Conservation (phyloP, 2,113 vertebrate species). For the Oncorhynchus gorbuscha region DNA sequence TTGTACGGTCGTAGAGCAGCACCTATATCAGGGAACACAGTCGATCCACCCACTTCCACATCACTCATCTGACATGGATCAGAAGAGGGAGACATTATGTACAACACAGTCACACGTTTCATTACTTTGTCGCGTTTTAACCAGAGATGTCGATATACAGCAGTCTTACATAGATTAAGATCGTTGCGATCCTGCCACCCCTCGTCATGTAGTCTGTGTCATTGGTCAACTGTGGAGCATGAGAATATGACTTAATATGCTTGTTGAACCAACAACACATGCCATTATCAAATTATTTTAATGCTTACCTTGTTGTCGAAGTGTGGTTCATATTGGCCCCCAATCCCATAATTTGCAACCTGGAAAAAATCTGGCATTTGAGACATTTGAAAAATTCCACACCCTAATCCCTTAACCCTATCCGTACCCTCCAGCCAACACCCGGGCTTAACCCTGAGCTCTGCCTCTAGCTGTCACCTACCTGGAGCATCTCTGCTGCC, state of each 20-base stretch:
- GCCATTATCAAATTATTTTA: neutral
- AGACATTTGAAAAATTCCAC: neutral
- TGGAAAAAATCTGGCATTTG: neutral
- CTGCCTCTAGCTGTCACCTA: neutral
- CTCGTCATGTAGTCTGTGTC: constrained; percentile 12
- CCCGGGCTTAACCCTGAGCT: neutral
- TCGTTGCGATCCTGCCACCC: constrained; percentile 47
- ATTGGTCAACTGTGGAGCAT: constrained; percentile 25
- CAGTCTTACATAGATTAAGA: constrained; percentile 48
- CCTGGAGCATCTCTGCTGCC: constrained; percentile 49
- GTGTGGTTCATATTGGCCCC: constrained; percentile 57
- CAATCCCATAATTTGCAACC: constrained; percentile 61
- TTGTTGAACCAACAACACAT: neutral
- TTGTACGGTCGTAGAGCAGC: constrained; percentile 83
- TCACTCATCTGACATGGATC: constrained; percentile 79
- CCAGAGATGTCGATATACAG: neutral
- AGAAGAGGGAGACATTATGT: constrained; percentile 6
- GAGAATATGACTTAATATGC: neutral
- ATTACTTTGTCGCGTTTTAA: neutral
- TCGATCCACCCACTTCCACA: constrained; percentile 84
- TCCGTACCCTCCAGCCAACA: no score
- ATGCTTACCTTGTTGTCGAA: constrained; percentile 46
- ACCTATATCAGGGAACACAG: constrained; percentile 84
- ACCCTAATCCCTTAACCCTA: no score
- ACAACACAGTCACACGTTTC: neutral